Base-by-base conservation (phyloP, 2,797 vertebrate species). In the Ispidina picta region DNA sequence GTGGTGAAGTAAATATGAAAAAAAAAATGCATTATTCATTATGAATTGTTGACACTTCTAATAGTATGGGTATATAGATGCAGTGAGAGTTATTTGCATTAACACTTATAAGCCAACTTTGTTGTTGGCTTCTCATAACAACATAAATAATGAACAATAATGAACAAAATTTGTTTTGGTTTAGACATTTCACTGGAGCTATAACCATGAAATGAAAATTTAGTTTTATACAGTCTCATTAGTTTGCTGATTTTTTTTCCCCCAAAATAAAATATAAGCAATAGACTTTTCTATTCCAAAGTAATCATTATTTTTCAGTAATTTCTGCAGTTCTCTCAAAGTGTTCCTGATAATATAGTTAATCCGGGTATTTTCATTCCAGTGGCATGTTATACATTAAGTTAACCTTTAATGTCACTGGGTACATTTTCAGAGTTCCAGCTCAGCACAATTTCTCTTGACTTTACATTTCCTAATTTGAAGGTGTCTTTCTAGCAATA, bases 131-230 rank as follows among this genome's bases (percentile, higher is more conserved):
- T 94, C 77, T 79, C 60, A 82, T 73, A 92, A 89, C 55, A 89
- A 86, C 77, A 91, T 94, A 93, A 95, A 92, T 94, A 92, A 90
- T 92, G 86, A 96, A 88, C 55, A 88, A 35, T 89, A 95, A 96
- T 94, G 88, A 89, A 86, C 15, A 79, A 93, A 69, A 78, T 92
- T 79, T 95, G 49, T 90, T 91, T 93, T 88, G 43, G 22, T 82
- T 94, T 90, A 86, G 86, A 46, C 60, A 51, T 86, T 93, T 92
- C 44, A 71, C 68, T 90, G 77, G 43, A 90, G 74, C 81, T 74
- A 76, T 91, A 95, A 91, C 83, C 83, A 91, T 91, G 81, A 94
- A 90, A 92, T 88, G 88, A 88, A 93, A 93, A 88, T 82, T 86
- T 44, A 71, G 68, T 88, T 90, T 92, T 71, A 76, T 71, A 56